Percentiles rank a stretch among this genome's conserved stretches.
These are phyloP conservation scores for Dryobotodes eremita DNA, from an alignment of 2,888 invertebrate species.

Conservation along the genomic window DNA sequence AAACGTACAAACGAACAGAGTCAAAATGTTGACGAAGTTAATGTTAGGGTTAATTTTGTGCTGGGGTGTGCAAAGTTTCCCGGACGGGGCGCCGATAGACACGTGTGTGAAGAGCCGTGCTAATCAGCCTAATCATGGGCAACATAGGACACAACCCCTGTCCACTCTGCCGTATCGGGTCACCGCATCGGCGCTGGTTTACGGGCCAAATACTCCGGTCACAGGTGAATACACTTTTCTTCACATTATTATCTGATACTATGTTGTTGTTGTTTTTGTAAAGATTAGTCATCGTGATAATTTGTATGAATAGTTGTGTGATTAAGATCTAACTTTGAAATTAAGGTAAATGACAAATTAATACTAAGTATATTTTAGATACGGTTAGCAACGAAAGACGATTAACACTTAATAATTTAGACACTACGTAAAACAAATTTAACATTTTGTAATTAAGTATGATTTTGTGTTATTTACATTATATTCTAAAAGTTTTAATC, in stretches of 20 bases:
- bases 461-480: not conserved
- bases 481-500: not conserved
- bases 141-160: conserved; percentile 92
- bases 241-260: conserved; percentile 10
- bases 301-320: not conserved
- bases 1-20: conserved; percentile 25
- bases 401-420: not conserved
- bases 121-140: conserved; percentile 95
- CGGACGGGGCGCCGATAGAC: conserved; percentile 96
- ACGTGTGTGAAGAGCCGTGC: conserved; percentile 94
- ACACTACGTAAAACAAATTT: not conserved
- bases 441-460: not conserved
- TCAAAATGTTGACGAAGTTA: conserved; percentile 78
- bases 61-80: conserved; percentile 90
- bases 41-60: conserved; percentile 78
- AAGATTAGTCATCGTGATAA: not conserved
- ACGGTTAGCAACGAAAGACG: not conserved
- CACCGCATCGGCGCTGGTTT: conserved; percentile 92
- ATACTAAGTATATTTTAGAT: not conserved
- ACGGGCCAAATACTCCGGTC: conserved; percentile 93
- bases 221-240: conserved; percentile 88
- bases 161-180: conserved; percentile 93
- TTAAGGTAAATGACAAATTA: not conserved
- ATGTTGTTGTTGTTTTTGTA: conserved; percentile 12
- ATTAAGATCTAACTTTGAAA: not conserved